A percentile compares a stretch with the other conserved stretches of the same genome.
Conservation (phyloP, 1,140 invertebrate genomes). For the Charaxes varanes region DNA sequence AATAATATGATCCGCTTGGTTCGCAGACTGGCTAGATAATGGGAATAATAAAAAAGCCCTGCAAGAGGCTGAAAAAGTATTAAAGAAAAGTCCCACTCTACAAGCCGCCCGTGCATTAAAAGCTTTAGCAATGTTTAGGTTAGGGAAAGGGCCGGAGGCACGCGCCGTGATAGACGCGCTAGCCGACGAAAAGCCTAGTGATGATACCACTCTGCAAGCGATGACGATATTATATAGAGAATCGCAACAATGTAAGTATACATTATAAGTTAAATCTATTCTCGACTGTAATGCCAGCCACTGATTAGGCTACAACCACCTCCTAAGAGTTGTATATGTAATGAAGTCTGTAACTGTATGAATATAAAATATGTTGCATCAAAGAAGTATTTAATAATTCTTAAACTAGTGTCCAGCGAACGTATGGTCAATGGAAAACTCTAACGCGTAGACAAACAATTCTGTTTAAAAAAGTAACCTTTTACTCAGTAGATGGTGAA, state of each 20-base stretch:
- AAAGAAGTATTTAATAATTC: too few relatives aligned
- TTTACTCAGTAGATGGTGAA: too few relatives aligned
- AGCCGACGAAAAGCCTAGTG: conserved; percentile 86
- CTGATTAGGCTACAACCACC: too few relatives aligned
- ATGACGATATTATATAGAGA: conserved; percentile 97
- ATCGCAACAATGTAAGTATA: conserved; percentile 86
- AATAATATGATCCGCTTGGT: conserved; percentile 11
- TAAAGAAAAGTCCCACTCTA: conserved; percentile 93
- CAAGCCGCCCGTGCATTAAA: conserved; percentile 94
- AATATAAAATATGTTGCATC: too few relatives aligned
- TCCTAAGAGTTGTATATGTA: too few relatives aligned
- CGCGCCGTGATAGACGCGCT: conserved; percentile 84
- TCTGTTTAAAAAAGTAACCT: too few relatives aligned
- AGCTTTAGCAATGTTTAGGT: conserved; percentile 89
- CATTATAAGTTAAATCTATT: too few relatives aligned
- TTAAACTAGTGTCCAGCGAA: too few relatives aligned
- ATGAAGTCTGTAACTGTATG: too few relatives aligned
- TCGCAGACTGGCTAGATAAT: conserved; percentile 94
- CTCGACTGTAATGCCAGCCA: too few relatives aligned
- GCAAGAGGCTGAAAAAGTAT: conserved; percentile 96
- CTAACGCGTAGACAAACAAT: too few relatives aligned
- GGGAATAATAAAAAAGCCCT: conserved; percentile 98
- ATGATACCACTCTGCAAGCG: conserved; percentile 96
- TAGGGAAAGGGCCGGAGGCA: conserved; percentile 89
- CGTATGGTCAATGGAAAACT: too few relatives aligned